Conservation (phyloP, 2,888 invertebrate species). For the Phengaris alcon region DNA sequence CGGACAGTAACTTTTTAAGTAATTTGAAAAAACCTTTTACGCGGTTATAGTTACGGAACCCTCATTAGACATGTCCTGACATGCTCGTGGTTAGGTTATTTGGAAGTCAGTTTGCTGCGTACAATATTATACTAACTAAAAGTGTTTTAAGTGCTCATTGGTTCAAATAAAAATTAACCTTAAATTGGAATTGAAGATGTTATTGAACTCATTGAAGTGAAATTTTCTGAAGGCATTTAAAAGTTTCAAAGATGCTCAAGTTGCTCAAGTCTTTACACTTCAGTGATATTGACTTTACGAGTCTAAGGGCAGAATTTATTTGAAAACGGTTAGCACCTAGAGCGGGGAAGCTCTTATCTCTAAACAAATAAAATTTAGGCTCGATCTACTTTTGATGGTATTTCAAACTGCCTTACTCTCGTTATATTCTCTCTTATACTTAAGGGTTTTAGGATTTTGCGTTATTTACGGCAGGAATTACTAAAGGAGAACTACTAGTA, state of each 20-base stretch:
- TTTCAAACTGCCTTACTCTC: not conserved
- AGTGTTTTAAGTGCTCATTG: not conserved
- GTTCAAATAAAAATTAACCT: not conserved
- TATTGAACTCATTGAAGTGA: conserved; percentile 9
- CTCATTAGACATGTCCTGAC: too few species aligned
- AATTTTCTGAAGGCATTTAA: conserved; percentile 15
- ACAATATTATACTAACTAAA: not conserved
- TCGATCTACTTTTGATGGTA: conserved; percentile 1
- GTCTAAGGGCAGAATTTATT: conserved; percentile 16
- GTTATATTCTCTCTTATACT: too few species aligned
- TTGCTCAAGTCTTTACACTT: conserved; percentile 24
- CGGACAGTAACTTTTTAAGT: too few species aligned
- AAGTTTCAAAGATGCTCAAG: conserved; percentile 16
- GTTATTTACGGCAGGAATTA: too few species aligned
- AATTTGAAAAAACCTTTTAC: too few species aligned
- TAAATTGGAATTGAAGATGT: conserved; percentile 4
- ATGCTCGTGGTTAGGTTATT: too few species aligned
- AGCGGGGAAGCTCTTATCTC: not conserved
- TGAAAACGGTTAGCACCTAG: conserved; percentile 9
- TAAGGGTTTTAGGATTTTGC: too few species aligned
- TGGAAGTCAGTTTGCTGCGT: too few species aligned
- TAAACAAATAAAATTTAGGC: conserved; percentile 14
- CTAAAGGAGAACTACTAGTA: too few species aligned
- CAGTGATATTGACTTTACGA: conserved; percentile 20
- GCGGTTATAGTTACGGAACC: too few species aligned